A percentile compares a stretch with the other conserved stretches of the same genome.
phyloP scores from a whole-genome alignment of 2,113 vertebrate species.

The Xiphophorus hellerii region DNA sequence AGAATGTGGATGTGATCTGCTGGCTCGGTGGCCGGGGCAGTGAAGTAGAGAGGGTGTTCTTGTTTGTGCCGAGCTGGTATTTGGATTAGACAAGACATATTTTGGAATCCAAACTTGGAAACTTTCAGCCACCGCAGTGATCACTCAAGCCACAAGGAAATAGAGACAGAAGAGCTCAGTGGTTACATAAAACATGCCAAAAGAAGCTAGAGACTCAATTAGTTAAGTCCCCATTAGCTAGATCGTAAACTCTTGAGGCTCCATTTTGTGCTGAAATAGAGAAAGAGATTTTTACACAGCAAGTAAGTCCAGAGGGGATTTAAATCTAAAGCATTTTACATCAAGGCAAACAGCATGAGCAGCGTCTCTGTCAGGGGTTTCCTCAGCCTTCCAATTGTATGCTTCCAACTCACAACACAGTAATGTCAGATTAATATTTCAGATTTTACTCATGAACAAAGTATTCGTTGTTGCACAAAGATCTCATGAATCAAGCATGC shows the following conservation, averaged over 20 bases:
- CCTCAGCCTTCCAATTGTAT: conserved; percentile 10
- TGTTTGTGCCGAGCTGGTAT: conserved; percentile 30
- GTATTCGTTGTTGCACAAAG: conserved; percentile 22
- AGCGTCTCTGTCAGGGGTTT: conserved; percentile 30
- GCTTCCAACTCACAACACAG: conserved; percentile 26
- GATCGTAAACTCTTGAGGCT: conserved; percentile 48
- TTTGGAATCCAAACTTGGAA: conserved; percentile 35
- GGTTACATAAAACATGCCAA: conserved; percentile 43
- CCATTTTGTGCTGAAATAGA: conserved; percentile 25
- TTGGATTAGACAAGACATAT: conserved; percentile 21
- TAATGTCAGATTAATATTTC: conserved; percentile 56
- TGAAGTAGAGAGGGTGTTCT: conserved; percentile 21
- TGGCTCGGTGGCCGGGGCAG: conserved; percentile 16
- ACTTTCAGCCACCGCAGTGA: conserved; percentile 13
- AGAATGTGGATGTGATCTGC: conserved; percentile 31
- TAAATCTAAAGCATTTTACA: conserved; percentile 49
- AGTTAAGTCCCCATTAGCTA: conserved; percentile 44
- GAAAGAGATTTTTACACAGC: conserved; percentile 33
- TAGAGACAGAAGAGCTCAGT: conserved; percentile 36
- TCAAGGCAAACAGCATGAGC: conserved; percentile 41
- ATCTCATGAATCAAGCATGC: conserved; percentile 52
- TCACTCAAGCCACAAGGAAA: conserved; percentile 37
- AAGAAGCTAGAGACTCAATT: conserved; percentile 55
- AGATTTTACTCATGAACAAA: conserved; percentile 39
- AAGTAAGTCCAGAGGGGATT: conserved; percentile 36